Percentiles rank a stretch among this genome's conserved stretches.
These are phyloP conservation scores for Oscheius sp. DNA, from an alignment of 2,888 invertebrate species.

Conservation along the genomic window DNA sequence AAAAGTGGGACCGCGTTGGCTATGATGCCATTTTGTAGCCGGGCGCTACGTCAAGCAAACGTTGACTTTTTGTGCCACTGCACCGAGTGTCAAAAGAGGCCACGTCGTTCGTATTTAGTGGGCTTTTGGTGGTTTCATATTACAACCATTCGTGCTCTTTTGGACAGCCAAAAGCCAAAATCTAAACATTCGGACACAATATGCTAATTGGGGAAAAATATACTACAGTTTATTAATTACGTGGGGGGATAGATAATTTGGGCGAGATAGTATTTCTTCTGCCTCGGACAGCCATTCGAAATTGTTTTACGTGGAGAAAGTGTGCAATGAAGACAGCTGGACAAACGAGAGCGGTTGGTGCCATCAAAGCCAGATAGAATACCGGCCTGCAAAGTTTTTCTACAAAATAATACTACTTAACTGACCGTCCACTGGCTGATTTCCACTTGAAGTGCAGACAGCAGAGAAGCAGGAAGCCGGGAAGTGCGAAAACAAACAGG, in stretches of 20 bases:
- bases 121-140: too few species aligned
- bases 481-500: constrained; percentile 25
- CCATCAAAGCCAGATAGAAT: constrained; percentile 16
- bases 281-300: constrained; percentile 12
- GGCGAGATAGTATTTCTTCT: constrained; percentile 17
- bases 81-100: too few species aligned
- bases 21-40: background rate
- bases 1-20: too few species aligned
- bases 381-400: constrained; percentile 9
- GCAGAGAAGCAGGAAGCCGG: constrained; percentile 11
- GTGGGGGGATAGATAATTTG: background rate
- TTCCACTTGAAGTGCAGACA: constrained; percentile 25
- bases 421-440: constrained; percentile 11
- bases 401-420: background rate
- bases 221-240: too few species aligned
- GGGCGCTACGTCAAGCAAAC: background rate
- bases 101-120: too few species aligned
- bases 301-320: constrained; percentile 25
- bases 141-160: too few species aligned
- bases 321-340: constrained; percentile 28
- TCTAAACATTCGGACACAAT: too few species aligned
- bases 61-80: background rate
- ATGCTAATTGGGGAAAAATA: too few species aligned
- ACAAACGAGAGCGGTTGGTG: constrained; percentile 21
- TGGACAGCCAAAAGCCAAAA: too few species aligned